phyloP scores from a whole-genome alignment of 2,888 invertebrate species.

The Hipparchia semele region DNA sequence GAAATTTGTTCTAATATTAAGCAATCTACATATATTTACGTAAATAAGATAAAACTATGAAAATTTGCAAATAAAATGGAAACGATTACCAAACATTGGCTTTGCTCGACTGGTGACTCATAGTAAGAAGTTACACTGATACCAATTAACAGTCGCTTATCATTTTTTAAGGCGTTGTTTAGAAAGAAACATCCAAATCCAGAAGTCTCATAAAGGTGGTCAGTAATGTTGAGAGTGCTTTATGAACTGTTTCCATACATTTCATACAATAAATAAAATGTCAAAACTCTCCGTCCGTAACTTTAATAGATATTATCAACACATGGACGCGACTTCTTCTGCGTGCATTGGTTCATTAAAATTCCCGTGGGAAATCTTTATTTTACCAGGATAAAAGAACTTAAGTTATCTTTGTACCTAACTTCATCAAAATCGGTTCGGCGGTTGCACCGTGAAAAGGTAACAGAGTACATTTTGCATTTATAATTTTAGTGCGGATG shows the following conservation, averaged over 20 bases:
- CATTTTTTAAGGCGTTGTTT: conserved; percentile 7
- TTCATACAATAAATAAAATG: too few species aligned
- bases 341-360: too few species aligned
- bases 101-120: conserved; percentile 29
- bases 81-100: conserved; percentile 39
- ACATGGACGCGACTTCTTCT: neutral
- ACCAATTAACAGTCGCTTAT: neutral
- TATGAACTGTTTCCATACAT: too few species aligned
- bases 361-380: too few species aligned
- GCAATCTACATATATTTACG: conserved; percentile 35
- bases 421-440: too few species aligned
- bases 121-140: conserved; percentile 15
- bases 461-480: too few species aligned
- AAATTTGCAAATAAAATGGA: conserved; percentile 42
- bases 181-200: neutral
- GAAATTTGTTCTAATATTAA: conserved; percentile 31
- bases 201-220: too few species aligned
- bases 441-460: too few species aligned
- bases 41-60: conserved; percentile 37
- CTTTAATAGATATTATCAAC: neutral
- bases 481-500: neutral
- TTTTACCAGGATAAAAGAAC: too few species aligned
- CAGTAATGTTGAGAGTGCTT: too few species aligned
- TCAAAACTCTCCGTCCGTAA: too few species aligned
- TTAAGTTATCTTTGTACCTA: too few species aligned